Evolutionary conservation across 2,888 invertebrate genomes (phyloP).

Genomic region (Allygus modestus): DNA sequence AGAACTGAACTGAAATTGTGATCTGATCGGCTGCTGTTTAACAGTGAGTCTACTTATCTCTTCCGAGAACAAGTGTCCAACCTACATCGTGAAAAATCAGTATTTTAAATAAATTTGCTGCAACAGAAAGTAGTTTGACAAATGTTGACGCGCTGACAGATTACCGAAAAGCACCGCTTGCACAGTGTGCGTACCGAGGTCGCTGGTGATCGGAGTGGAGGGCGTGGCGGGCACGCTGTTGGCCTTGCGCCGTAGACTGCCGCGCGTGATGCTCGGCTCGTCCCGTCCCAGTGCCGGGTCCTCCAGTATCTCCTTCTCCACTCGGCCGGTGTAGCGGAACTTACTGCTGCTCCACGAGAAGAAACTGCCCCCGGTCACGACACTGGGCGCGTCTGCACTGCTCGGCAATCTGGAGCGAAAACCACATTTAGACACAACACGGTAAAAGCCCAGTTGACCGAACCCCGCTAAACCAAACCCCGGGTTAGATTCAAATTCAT

Average conservation of each 20-base stretch:
- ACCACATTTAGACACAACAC: too few relatives aligned
- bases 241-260: conserved; percentile 85
- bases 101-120: too few relatives aligned
- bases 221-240: conserved; percentile 93
- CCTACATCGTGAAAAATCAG: too few relatives aligned
- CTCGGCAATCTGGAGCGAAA: conserved; percentile 89
- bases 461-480: too few relatives aligned
- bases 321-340: conserved; percentile 92
- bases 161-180: not conserved
- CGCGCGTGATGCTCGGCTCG: conserved; percentile 76
- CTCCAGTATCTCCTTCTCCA: conserved; percentile 93
- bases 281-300: conserved; percentile 79
- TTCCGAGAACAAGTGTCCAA: too few relatives aligned
- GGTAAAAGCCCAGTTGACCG: conserved; percentile 41
- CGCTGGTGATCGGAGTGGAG: conserved; percentile 87
- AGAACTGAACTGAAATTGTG: too few relatives aligned
- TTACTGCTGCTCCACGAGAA: conserved; percentile 97
- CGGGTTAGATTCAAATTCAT: too few relatives aligned
- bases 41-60: too few relatives aligned
- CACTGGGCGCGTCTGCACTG: conserved; percentile 90
- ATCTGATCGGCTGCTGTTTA: too few relatives aligned
- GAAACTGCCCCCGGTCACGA: conserved; percentile 91
- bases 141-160: not conserved
- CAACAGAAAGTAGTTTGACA: not conserved
- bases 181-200: conserved; percentile 77